Evolutionary conservation across 2,113 vertebrate species (phyloP), one percentile per base, ranked within the genome.

Genomic region (Anhinga rufa): DNA sequence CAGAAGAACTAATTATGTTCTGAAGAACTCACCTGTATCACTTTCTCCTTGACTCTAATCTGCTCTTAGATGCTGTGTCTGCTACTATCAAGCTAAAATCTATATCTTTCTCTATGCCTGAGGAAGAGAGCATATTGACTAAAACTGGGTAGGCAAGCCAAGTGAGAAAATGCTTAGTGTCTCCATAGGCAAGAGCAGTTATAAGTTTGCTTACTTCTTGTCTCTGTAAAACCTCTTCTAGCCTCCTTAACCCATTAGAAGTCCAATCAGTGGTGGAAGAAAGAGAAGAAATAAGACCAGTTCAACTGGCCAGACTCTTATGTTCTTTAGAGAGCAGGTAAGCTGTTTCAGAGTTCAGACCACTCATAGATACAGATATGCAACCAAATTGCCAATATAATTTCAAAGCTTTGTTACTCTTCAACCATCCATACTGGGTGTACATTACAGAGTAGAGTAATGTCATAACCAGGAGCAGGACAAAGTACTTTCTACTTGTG

Each of bases 11-110:
- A 36, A 49, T 96, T 90, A 34, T 44, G 68, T 48, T 61, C 68
- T 90, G 87, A 90, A 82, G 58, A 79, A 93, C 68, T 52, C 90
- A 93, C 75, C 83, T 89, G 34, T 95, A 87, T 95, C 54, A 18
- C 88, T 96, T 92, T 94, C 93, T 70, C 44, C n/a, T 83, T 70
- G 19, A 31, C 51, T 87, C 66, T 97, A 81, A 96, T 95, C 89
- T 74, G 65, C 74, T 95, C 68, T 93, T 58, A 95, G 74, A 46
- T 86, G 51, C 71, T 92, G 77, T 82, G 48, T 80, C 49, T 69
- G 85, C 42, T 55, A 1, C 82, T 96, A 83, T 96, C 89, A 49
- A 83, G 86, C 77, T 79, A 14, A 88, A 90, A 95, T 86, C 70
- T 83, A 1, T 54, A 38, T 93, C 71, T 78, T 84, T 77, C 46